Evolutionary conservation across 2,888 invertebrate genomes (phyloP).

Genomic region (Molorchus minor): DNA sequence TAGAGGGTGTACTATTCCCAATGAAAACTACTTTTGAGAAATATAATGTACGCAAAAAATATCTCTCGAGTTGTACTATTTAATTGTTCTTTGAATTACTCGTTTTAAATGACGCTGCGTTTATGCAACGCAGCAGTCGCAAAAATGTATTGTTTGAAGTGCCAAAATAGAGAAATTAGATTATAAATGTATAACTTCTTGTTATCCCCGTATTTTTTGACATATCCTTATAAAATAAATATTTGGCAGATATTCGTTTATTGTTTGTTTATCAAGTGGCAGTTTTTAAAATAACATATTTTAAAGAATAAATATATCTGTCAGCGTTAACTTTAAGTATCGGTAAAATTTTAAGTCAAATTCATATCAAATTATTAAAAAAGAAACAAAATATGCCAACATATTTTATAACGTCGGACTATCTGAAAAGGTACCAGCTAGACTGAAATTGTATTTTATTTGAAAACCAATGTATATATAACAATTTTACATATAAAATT

Average conservation of each 20-base stretch:
- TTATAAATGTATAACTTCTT: conserved; percentile 24
- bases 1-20: conserved; percentile 21
- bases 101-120: conserved; percentile 3
- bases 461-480: conserved; percentile 7
- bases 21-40: too few species aligned
- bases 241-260: background rate
- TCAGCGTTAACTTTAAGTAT: background rate
- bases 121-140: background rate
- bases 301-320: too few species aligned
- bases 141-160: conserved; percentile 42
- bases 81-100: background rate
- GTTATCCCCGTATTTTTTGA: conserved; percentile 26
- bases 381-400: too few species aligned
- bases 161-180: conserved; percentile 39
- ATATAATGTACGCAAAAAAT: conserved; percentile 10
- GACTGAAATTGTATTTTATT: conserved; percentile 13
- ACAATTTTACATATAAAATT: conserved; percentile 1
- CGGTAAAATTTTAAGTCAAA: conserved; percentile 14
- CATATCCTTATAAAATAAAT: conserved; percentile 10
- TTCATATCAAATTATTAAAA: too few species aligned
- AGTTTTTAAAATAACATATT: background rate
- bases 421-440: background rate
- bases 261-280: background rate
- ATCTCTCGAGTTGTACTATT: conserved; percentile 8
- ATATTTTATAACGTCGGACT: too few species aligned